Evolutionary conservation across 2,113 vertebrate genomes (phyloP).

Genomic region (Motacilla tschutschensis): DNA sequence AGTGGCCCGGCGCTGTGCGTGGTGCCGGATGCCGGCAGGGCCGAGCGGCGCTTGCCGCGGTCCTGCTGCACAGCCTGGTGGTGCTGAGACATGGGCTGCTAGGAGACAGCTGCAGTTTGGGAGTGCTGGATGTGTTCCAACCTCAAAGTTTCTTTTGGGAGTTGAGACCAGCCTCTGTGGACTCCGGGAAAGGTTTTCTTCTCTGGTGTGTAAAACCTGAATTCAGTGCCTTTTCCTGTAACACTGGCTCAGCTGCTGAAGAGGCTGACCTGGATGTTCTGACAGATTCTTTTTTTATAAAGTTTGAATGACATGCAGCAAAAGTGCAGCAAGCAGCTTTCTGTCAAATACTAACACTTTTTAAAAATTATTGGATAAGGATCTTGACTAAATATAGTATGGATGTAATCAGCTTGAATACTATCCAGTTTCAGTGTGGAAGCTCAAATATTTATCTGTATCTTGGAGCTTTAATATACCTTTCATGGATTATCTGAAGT

Average conservation of each 20-base stretch:
- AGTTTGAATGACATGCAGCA: neutral
- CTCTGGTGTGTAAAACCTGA: neutral
- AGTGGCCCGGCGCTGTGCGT: neutral
- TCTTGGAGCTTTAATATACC: neutral
- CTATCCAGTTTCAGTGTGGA: neutral
- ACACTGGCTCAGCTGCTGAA: neutral
- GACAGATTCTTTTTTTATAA: neutral
- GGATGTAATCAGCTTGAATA: neutral
- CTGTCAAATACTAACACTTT: neutral
- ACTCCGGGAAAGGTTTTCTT: neutral
- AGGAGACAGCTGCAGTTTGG: fast-evolving
- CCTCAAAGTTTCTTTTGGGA: neutral
- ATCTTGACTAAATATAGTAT: slow-evolving; percentile 5
- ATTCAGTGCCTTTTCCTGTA: neutral
- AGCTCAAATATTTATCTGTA: neutral
- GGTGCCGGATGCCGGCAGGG: fast-evolving
- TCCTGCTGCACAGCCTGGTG: fast-evolving
- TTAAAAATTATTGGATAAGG: neutral
- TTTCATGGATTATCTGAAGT: neutral
- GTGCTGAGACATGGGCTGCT: fast-evolving
- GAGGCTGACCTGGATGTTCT: neutral
- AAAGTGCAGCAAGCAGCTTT: neutral
- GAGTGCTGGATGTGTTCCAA: neutral
- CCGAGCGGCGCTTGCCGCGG: neutral
- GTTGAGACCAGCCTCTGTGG: neutral